A percentile compares a stretch with the other conserved stretches of the same genome.
Evolutionary conservation across 2,797 vertebrate genomes (phyloP).

Genomic region (Antrozous pallidus): DNA sequence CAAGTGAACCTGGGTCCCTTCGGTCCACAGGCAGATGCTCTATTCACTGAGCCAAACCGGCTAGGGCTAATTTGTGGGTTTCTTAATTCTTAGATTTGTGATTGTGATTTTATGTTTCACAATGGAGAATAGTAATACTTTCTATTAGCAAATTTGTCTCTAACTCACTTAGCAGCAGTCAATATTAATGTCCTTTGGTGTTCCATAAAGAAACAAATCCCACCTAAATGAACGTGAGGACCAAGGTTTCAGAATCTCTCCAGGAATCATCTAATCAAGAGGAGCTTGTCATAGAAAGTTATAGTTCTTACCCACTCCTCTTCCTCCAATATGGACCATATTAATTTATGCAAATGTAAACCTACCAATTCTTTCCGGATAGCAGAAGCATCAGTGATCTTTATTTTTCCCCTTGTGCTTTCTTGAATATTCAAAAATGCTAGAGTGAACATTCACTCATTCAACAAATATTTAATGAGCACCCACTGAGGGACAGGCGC

Average conservation of each 20-base stretch:
- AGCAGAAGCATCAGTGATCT: not conserved
- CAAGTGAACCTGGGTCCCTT: no score
- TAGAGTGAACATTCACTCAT: not conserved
- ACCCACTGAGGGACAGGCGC: not conserved
- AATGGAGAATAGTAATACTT: not conserved
- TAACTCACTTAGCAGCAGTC: not conserved
- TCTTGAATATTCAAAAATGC: constrained; percentile 17
- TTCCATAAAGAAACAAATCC: not conserved
- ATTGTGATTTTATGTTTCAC: constrained; percentile 13
- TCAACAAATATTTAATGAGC: not conserved
- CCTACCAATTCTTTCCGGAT: not conserved
- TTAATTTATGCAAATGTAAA: not conserved
- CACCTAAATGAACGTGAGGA: not conserved
- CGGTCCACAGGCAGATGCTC: no score
- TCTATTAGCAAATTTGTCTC: not conserved
- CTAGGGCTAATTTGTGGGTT: not conserved
- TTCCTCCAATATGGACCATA: not conserved
- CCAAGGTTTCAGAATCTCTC: not conserved
- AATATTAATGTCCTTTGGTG: not conserved
- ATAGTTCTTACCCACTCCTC: not conserved
- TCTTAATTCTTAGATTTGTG: not conserved
- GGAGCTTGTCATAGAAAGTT: not conserved
- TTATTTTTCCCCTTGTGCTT: constrained; percentile 10
- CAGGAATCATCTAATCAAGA: constrained; percentile 17
- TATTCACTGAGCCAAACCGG: no score